Base-by-base conservation (phyloP, 2,888 invertebrate species). In the Megastigmus dorsalis region DNA sequence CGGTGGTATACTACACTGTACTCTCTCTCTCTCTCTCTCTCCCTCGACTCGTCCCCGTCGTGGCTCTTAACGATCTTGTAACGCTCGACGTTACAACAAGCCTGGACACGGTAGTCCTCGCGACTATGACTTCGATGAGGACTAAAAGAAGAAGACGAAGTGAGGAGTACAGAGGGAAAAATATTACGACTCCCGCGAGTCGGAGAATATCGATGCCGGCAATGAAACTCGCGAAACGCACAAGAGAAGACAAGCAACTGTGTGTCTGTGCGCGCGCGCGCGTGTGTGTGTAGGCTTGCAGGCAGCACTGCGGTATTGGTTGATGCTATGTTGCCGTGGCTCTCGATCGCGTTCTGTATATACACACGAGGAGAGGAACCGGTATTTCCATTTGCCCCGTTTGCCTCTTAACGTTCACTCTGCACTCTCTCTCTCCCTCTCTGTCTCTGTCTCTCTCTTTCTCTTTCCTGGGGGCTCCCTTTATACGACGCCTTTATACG, bases 21-120 rank as follows among this genome's bases (percentile, higher is more conserved):
- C 66, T 26, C 83, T n/a, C n/a, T n/a, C n/a, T n/a, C n/a, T n/a
- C n/a, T n/a, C n/a, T n/a, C n/a, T n/a, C n/a, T n/a, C n/a, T n/a
- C n/a, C n/a, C n/a, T n/a, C n/a, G n/a, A n/a, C n/a, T n/a, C n/a
- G n/a, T n/a, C n/a, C n/a, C n/a, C n/a, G n/a, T n/a, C 84, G 84
- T 82, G 84, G 66, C 84, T 83, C 83, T 83, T 86, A 86, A 86
- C 84, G 86, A 86, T 83, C 80, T 78, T 79, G 70, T 76, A 76
- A 76, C 75, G 74, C 26, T 45, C 67, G 70, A 65, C 55, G 57
- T 41, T 66, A 60, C 59, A 66, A 38, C 71, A 43, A 43, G 33
- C 52, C 50, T 45, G 43, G 54, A 59, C 66, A 59, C 65, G 28
- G 57, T 71, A 69, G 60, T 55, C 67, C n/a, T n/a, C n/a, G n/a